Evolutionary conservation across 2,888 invertebrate genomes (phyloP).

Genomic region (Megalurothrips usitatus): DNA sequence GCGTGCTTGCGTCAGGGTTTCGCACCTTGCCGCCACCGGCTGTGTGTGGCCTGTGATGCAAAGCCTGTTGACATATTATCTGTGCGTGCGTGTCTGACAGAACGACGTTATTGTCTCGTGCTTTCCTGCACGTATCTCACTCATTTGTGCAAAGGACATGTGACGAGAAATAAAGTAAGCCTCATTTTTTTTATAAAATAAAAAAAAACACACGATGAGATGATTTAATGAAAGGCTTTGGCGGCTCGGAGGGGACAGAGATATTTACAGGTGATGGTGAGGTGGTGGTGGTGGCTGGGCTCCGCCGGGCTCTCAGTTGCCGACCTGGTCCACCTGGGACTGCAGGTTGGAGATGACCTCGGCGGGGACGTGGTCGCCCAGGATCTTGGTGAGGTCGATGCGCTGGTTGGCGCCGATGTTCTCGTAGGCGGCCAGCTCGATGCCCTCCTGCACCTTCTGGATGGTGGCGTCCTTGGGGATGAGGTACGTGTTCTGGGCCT

Average conservation of each 20-base stretch:
- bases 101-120: no score
- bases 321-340: conserved; percentile 78
- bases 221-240: conserved; percentile 18
- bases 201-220: background rate
- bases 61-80: background rate
- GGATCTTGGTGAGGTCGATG: conserved; percentile 76
- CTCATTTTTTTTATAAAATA: background rate
- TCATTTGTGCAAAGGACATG: no score
- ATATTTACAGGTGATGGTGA: background rate
- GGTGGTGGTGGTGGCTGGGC: background rate
- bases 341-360: conserved; percentile 87
- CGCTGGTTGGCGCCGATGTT: conserved; percentile 79
- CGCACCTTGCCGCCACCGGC: background rate
- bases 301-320: conserved; percentile 44
- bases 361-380: conserved; percentile 78
- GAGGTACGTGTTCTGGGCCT: conserved; percentile 78
- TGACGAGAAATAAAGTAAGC: background rate
- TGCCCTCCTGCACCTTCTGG: conserved; percentile 72
- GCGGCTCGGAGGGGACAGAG: background rate
- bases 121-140: no score
- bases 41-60: background rate
- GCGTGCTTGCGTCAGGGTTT: background rate
- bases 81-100: background rate
- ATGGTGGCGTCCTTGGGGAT: conserved; percentile 83
- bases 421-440: conserved; percentile 80